Conservation (phyloP, 2,113 vertebrate species). For the Dinomys branickii region DNA sequence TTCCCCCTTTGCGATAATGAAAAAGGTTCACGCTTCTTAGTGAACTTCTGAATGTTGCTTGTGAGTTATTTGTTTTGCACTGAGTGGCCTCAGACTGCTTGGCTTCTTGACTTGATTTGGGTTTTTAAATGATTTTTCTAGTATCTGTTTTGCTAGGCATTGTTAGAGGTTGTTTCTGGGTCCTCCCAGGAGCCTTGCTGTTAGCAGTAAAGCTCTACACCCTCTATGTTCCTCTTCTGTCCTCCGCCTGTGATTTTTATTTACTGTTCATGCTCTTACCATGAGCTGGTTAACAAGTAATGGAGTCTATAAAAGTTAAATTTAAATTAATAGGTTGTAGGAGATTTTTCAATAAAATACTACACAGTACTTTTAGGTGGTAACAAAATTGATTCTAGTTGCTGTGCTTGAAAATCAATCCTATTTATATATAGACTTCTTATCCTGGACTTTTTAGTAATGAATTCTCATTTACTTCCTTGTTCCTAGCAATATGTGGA, state of each 20-base stretch:
- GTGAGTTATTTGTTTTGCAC: constrained; percentile 20
- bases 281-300: background rate
- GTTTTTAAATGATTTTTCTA: background rate
- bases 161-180: background rate
- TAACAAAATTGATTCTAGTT: constrained; percentile 26
- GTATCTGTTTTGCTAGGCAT: background rate
- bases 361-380: background rate
- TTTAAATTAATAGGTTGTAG: background rate
- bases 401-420: background rate
- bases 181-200: background rate
- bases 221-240: background rate
- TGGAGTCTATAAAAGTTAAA: constrained; percentile 1
- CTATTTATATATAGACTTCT: background rate
- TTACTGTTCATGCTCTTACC: background rate
- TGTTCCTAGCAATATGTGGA: background rate
- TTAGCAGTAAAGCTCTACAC: background rate
- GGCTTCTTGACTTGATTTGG: background rate
- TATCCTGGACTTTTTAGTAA: background rate
- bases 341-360: background rate
- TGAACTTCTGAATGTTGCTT: background rate
- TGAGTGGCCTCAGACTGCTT: background rate
- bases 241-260: background rate
- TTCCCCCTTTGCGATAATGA: background rate
- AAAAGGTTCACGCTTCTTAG: background rate
- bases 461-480: constrained; percentile 3